Evolutionary conservation across 2,888 invertebrate species (phyloP), one percentile per base, ranked within the genome.

Genomic region (Eilema caniola): DNA sequence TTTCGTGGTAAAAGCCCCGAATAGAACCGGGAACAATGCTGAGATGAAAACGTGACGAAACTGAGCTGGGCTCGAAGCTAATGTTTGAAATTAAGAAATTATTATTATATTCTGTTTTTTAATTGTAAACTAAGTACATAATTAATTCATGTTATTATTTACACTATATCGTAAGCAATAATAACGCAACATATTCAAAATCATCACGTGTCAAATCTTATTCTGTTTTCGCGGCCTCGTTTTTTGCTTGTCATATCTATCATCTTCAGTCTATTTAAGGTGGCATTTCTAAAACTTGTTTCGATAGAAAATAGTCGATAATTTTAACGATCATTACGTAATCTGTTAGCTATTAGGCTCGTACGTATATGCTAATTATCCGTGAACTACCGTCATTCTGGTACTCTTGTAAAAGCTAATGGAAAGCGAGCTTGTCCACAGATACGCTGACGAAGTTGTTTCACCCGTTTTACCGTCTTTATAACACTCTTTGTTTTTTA

Each of bases 391-490:
- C n/a, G 66, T 65, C 62, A 61, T 70, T 70, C 65, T 31, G 53
- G 16, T 37, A 33, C 57, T 66, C 67, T 76, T 69, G 69, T 78
- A 67, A 72, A 74, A 72, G 71, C 53, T 71, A 76, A 75, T 76
- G 78, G 78, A 77, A 76, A 80, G 69, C 59, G 23, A 70, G 59
- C 71, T 71, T 67, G 72, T 64, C 56, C 59, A 56, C 68, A 23
- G 56, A 56, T 64, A 60, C 60, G 24, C 64, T 73, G 68, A 75
- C 61, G 41, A 70, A 67, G 47, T 75, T 67, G 63, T 66, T 75
- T 73, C 37, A 67, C 28, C 24, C 33, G 25, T 66, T 72, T 70
- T 67, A 62, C 31, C 64, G 24, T 68, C 63, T 60, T 70, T 69
- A 73, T 62, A 23, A 64, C 63, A 64, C 53, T 65, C 62, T 67